Conservation (phyloP, 2,797 vertebrate genomes). For the Sebastes kiyomatsui region DNA sequence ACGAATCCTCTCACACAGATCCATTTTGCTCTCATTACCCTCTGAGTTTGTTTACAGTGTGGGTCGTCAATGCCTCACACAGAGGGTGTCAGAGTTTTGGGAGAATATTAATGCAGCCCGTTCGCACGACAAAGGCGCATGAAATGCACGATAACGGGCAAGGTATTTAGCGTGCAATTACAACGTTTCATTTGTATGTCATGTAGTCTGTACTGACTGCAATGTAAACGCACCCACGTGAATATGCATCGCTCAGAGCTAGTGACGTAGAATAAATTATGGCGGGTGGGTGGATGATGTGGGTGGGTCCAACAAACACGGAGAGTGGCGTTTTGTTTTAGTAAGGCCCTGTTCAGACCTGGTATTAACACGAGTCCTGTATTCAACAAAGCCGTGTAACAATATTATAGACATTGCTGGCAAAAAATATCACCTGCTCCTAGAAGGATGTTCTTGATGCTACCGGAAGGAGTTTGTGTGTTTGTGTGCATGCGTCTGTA, state of each 20-base stretch:
- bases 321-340: fast-evolving
- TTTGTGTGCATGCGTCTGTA: conserved; percentile 7
- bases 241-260: too few relatives aligned
- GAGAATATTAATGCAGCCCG: conserved; percentile 5
- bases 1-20: conserved; percentile 57
- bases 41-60: conserved; percentile 46
- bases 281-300: too few relatives aligned
- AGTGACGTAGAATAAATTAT: too few relatives aligned
- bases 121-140: too few relatives aligned
- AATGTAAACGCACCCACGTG: too few relatives aligned
- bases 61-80: conserved; percentile 10
- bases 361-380: too few relatives aligned
- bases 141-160: fast-evolving
- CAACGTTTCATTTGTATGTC: too few relatives aligned
- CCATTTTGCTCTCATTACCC: conserved; percentile 61
- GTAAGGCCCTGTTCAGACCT: too few relatives aligned
- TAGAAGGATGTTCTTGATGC: not conserved
- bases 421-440: not conserved
- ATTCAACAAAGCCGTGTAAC: too few relatives aligned
- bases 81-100: not conserved
- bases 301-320: too few relatives aligned
- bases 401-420: not conserved
- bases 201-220: too few relatives aligned
- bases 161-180: too few relatives aligned
- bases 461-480: not conserved